Base-by-base conservation (phyloP, 2,113 vertebrate genomes). In the Sander vitreus region DNA sequence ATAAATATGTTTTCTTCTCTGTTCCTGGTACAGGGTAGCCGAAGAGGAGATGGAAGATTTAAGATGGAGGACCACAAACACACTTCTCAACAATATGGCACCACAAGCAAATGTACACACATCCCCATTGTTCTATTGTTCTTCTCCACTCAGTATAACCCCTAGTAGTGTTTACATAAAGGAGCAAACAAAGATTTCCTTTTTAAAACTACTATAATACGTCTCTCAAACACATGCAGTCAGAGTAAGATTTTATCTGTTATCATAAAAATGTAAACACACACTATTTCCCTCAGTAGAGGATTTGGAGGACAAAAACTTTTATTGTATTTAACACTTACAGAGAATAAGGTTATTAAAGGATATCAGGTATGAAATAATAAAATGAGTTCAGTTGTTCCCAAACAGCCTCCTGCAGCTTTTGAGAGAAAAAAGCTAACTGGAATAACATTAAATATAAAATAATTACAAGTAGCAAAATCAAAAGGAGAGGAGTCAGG, bases 281-380 rank as follows among this genome's bases (percentile, higher is more conserved):
- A 90, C 84, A 77, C 55, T 6, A 39, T 67, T 70, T 84, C 66
- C 57, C 69, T 84, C 67, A 72, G 39, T 30, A 50, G 79, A 76
- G 80, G 81, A 91, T 83, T 88, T 85, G 47, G 79, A 91, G 80
- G 85, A 83, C 60, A 77, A 87, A 73, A 48, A 60, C 45, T 23
- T 96, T 96, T 95, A 95, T 95, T 95, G 87, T 88, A 88, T 85
- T 93, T 93, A 90, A 92, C 88, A 94, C 81, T 64, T 77, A 91
- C 84, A 89, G 79, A 94, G 60, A 90, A 76, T 73, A 57, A 30
- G 66, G 92, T 95, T 95, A 94, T 88, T 81, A 65, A 73, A 91
- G 78, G 57, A 91, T 83, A 89, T 87, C 85, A 86, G 87, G 81
- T 78, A 79, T 89, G 86, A 89, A 90, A 93, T 91, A 88, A 91